These are phyloP conservation scores for Epizoanthus scotinus DNA, from an alignment of 92 coral and sea anemone genomes.

Conservation along the genomic window DNA sequence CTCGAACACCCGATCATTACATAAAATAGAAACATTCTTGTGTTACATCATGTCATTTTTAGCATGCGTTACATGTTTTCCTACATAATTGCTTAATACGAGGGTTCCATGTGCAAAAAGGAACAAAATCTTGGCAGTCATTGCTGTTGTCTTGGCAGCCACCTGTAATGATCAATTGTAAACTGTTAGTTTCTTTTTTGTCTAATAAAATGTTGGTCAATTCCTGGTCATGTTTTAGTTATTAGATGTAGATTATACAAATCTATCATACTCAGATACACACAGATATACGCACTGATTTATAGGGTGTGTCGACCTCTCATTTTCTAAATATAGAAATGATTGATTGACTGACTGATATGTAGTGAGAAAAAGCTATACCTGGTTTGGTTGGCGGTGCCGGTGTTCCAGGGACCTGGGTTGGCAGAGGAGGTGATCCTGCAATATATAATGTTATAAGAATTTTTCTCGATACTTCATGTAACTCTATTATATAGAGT, in stretches of 20 bases:
- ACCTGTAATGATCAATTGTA: not conserved
- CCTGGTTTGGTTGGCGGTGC: not conserved
- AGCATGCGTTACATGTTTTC: conserved; percentile 1
- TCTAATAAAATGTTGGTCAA: not conserved
- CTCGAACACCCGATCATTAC: too few species aligned
- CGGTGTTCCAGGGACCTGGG: not conserved
- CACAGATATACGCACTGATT: too few species aligned
- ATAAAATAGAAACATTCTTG: too few species aligned
- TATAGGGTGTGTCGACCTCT: too few species aligned
- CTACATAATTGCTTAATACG: not conserved
- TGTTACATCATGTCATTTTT: not conserved
- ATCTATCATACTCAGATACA: too few species aligned
- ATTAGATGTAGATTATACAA: not conserved
- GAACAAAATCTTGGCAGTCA: not conserved
- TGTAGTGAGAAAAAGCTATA: not conserved
- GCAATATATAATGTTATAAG: not conserved
- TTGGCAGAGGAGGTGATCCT: conserved; percentile 2
- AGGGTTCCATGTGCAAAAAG: conserved; percentile 5
- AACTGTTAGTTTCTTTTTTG: not conserved
- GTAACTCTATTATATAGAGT: not conserved
- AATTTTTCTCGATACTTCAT: not conserved
- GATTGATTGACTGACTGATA: too few species aligned
- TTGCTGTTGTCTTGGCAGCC: not conserved
- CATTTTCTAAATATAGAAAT: too few species aligned
- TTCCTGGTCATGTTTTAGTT: not conserved